Evolutionary conservation across 2,797 vertebrate genomes (phyloP), one percentile per base, ranked within the genome.

Genomic region (Microcaecilia unicolor): DNA sequence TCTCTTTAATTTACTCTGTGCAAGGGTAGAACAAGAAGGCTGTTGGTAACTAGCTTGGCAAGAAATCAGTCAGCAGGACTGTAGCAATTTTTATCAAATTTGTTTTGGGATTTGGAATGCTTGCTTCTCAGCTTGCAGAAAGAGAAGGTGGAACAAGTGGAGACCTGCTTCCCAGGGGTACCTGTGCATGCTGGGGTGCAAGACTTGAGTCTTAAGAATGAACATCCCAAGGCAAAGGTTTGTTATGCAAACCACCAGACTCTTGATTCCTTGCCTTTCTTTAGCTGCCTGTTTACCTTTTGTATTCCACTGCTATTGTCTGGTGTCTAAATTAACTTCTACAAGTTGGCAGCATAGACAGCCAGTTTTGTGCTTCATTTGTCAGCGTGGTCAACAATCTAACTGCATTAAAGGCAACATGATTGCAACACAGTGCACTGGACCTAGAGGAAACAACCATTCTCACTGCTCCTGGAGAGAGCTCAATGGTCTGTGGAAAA

Each of bases 31-130:
- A 67, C 45, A 56, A 72, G 68, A 34, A 68, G 28, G 30, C 59
- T 65, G 39, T 48, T 55, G 31, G 61, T 68, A 55, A 60, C 52
- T 64, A 52, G 54, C 69, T 76, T 86, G 81, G 78, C 68, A 70
- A 49, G 41, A 52, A 75, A 69, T 84, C 73, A 78, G 64, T 70
- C 64, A 77, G 67, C 72, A 68, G 72, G 82, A 80, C 12, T 72
- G 48, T 48, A 78, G 81, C 63, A 70, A 61, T 77, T 64, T 81
- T 77, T 74, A 64, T 61, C 51, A 68, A 72, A 83, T 82, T 80
- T 80, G 68, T 78, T 78, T 73, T 70, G 66, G 15, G 6, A 72
- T 76, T 76, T 76, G 64, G 68, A 84, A 78, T 58, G 74, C 55
- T 76, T 80, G 74, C 59, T 68, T 63, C 59, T 31, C 50, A 56